Evolutionary conservation across 2,113 vertebrate genomes (phyloP), one percentile per base, ranked within the genome.

Genomic region (Oryzias curvinotus): DNA sequence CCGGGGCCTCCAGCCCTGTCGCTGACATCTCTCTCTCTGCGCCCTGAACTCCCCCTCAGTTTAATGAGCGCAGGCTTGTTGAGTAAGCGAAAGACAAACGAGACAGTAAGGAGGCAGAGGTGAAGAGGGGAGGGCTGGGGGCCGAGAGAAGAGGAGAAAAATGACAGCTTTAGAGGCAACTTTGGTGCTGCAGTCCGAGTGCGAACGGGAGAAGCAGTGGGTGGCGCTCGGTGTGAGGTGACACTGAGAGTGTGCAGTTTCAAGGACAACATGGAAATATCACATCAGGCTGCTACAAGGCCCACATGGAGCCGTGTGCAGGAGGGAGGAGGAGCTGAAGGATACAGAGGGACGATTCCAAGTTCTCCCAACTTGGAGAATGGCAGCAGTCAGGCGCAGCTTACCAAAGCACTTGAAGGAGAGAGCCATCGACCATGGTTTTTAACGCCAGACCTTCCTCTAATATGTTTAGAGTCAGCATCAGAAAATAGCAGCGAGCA

Each of bases 201-300:
- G 61, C 67, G 51, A 61, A 72, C 58, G 49, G 62, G 45, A 68
- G 62, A 13, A 65, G 53, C 56, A n/a, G 60, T 5, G 45, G 46
- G 46, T 17, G 46, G 44, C n/a, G 68, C 73, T 67, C 58, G 7
- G 62, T 62, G 13, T 57, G 75, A 68, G 68, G 18, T 49, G 82
- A 86, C 80, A 80, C 75, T 84, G 82, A 79, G 70, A 70, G 59
- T 57, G 19, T 21, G 67, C 70, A 43, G 64, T 63, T 79, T 86
- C 84, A 86, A 88, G 84, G 84, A 71, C 84, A 83, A 77, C 69
- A 60, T 75, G 73, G 75, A 86, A 83, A 87, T 78, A 77, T 85
- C 71, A 60, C 84, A 66, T 73, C 43, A 41, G 30, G 17, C 18
- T 25, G 42, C 74, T 65, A 82, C 67, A 54, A 71, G 64, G 68